These are phyloP conservation scores for Anarsia innoxiella DNA, from an alignment of 2,888 invertebrate species.

Conservation along the genomic window DNA sequence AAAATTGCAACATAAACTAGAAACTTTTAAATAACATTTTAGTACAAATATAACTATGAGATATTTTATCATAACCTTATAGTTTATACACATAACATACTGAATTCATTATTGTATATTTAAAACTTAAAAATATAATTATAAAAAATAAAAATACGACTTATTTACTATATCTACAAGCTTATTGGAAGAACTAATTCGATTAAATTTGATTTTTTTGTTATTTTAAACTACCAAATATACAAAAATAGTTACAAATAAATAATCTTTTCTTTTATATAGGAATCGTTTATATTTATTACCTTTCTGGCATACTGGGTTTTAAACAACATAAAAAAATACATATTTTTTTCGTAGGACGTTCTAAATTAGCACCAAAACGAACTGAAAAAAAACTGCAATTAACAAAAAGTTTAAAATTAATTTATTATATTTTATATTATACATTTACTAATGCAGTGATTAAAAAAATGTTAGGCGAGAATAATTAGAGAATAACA, in stretches of 20 bases:
- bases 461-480: background rate
- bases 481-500: too few relatives aligned
- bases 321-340: conserved; percentile 32
- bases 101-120: conserved; percentile 26
- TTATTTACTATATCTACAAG: conserved; percentile 60
- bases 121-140: conserved; percentile 29
- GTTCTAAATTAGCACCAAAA: conserved; percentile 46
- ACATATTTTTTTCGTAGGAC: conserved; percentile 27
- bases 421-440: too few relatives aligned
- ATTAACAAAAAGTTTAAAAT: too few relatives aligned
- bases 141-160: conserved; percentile 41
- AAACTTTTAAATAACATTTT: conserved; percentile 51
- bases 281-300: conserved; percentile 50
- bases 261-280: conserved; percentile 64
- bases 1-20: conserved; percentile 53
- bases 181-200: conserved; percentile 58
- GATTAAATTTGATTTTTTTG: conserved; percentile 35
- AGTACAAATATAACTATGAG: conserved; percentile 63
- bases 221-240: conserved; percentile 48
- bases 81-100: conserved; percentile 57
- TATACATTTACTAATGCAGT: too few relatives aligned
- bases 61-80: conserved; percentile 59
- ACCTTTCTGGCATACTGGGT: conserved; percentile 28
- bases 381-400: too few relatives aligned
- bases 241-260: conserved; percentile 71